Base-by-base conservation (phyloP, 2,113 vertebrate genomes). In the Triplophysa rosa region DNA sequence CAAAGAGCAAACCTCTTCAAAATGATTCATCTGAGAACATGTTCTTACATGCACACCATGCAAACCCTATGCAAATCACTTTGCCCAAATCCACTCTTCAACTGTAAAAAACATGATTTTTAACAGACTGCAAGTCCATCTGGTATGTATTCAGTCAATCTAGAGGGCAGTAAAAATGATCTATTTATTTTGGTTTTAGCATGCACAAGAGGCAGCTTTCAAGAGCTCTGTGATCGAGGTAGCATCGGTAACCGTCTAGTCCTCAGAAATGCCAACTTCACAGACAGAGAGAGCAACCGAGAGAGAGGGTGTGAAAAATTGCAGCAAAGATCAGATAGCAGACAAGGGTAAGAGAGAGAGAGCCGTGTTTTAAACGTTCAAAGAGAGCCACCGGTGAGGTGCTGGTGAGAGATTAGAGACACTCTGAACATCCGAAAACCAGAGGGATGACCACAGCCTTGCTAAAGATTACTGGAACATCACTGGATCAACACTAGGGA, bases 201-300 rank as follows among this genome's bases (percentile, higher is more conserved):
- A 33, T 29, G 59, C 17, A 33, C 23, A 49, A 23, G 40, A 61
- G 56, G 58, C 37, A 26, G 58, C 72, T 66, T 77, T 65, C 23
- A 65, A 77, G 21, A 77, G 62, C 40, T 74, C 58, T 26, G 13
- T 14, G 33, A 24, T 47, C 26, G 81, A 69, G 65, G 71, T 62
- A 59, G 66, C 59, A 80, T 77, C 52, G 13, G 56, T 83, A 67
- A 80, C 67, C 70, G 68, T 14, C 65, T 67, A 58, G 24, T 26
- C 40, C 63, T 21, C 68, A 65, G 70, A 84, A 76, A 84, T 82
- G 80, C 58, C 70, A 84, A 82, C 59, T 79, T 82, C 58, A 65
- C 21, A 73, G 47, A 66, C 47, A 61, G 63, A 74, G 62, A 16
- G 73, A 56, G 52, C 17, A 24, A 52, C n/a, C 14, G 40, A 47